Evolutionary conservation across 2,797 vertebrate species (phyloP).

Genomic region (Uromys caudimaculatus): DNA sequence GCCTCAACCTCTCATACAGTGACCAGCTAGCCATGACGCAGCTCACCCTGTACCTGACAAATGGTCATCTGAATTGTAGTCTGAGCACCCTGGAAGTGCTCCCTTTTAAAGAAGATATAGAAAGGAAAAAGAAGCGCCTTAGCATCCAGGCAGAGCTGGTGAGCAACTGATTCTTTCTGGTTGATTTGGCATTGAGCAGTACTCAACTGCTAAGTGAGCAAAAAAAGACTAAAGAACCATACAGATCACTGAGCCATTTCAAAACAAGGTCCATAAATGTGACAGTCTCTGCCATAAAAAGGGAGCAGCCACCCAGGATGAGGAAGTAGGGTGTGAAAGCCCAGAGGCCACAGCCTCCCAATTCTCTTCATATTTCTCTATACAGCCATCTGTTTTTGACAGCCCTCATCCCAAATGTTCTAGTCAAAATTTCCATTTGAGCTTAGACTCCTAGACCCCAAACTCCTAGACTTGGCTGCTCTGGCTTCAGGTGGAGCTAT

Average conservation of each 20-base stretch:
- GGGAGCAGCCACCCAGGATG: not conserved
- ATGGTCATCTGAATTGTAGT: slow-evolving; percentile 90
- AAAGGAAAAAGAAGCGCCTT: not conserved
- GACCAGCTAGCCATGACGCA: slow-evolving; percentile 95
- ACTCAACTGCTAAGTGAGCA: not conserved
- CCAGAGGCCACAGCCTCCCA: not conserved
- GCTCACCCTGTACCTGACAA: slow-evolving; percentile 91
- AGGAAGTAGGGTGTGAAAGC: not conserved
- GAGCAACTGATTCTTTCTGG: not conserved
- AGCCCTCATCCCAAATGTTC: not conserved
- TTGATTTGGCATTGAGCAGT: not conserved
- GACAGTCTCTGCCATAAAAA: not conserved
- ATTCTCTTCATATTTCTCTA: not conserved
- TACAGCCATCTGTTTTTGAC: not conserved
- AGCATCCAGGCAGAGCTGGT: not conserved
- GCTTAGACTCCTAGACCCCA: not conserved
- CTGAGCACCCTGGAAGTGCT: slow-evolving; percentile 88
- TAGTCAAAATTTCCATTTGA: not conserved
- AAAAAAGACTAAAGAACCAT: not conserved
- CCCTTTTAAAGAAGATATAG: slow-evolving; percentile 64
- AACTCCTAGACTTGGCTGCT: not conserved
- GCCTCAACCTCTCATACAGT: slow-evolving; percentile 93
- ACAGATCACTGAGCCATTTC: not conserved
- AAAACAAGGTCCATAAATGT: not conserved
- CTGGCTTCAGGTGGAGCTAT: not conserved